phyloP scores from a whole-genome alignment of 2,797 vertebrate species.

The Trachurus trachurus region DNA sequence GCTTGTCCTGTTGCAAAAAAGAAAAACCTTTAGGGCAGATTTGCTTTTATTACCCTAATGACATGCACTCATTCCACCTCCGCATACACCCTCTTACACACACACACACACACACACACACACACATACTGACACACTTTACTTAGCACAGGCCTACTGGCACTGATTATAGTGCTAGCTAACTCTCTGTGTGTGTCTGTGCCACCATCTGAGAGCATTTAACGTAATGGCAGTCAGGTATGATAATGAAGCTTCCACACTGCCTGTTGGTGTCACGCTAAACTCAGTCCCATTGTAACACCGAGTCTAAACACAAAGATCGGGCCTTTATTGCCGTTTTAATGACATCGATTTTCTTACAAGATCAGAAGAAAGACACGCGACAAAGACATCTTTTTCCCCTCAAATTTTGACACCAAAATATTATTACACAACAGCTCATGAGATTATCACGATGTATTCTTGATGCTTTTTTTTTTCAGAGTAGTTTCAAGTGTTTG shows the following conservation, averaged over 20 bases:
- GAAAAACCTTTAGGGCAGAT: slow-evolving; percentile 40
- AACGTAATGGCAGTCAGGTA: slow-evolving; percentile 75
- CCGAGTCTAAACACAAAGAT: slow-evolving; percentile 18
- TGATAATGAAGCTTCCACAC: slow-evolving; percentile 72
- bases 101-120: slow-evolving; percentile 20
- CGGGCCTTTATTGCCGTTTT: slow-evolving; percentile 4
- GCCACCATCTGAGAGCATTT: slow-evolving; percentile 72
- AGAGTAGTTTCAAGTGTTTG: slow-evolving; percentile 2
- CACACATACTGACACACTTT: slow-evolving; percentile 50
- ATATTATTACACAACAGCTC: not conserved
- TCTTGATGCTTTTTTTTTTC: not conserved
- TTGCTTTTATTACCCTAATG: slow-evolving; percentile 49
- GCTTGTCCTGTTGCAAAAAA: slow-evolving; percentile 42
- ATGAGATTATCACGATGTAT: not conserved
- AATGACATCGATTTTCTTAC: slow-evolving; percentile 10
- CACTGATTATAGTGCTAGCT: slow-evolving; percentile 43
- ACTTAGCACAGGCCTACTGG: slow-evolving; percentile 47
- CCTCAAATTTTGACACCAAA: not conserved
- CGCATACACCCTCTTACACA: slow-evolving; percentile 10
- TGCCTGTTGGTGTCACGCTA: slow-evolving; percentile 47
- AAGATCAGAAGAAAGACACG: slow-evolving; percentile 9
- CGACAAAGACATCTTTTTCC: not conserved
- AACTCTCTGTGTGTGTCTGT: slow-evolving; percentile 7
- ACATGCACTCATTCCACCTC: slow-evolving; percentile 39
- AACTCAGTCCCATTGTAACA: slow-evolving; percentile 44